Conservation (phyloP, 2,113 vertebrate genomes). For the Pelecanus crispus region DNA sequence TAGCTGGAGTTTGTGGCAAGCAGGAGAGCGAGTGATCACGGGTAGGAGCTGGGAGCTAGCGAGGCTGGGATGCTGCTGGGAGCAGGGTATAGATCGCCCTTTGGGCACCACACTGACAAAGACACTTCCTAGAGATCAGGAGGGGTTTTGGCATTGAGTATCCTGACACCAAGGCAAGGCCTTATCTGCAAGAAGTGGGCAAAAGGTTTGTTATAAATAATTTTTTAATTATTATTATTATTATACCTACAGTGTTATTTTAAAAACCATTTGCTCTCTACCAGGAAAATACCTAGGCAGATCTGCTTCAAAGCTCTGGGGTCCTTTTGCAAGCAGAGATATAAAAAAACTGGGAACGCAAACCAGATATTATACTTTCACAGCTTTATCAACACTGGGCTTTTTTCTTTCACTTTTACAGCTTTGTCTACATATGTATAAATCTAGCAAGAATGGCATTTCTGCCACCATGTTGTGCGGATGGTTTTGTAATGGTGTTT, state of each 20-base stretch:
- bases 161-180: neutral
- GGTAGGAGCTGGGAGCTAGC: neutral
- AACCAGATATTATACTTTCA: neutral
- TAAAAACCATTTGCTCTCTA: neutral
- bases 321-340: neutral
- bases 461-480: neutral
- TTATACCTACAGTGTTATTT: neutral
- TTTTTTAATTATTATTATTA: neutral
- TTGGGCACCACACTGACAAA: neutral
- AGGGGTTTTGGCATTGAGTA: neutral
- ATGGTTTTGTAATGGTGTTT: neutral
- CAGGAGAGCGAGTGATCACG: neutral
- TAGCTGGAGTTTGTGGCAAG: neutral
- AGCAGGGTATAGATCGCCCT: neutral
- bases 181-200: neutral
- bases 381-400: neutral
- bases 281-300: neutral
- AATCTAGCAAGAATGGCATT: neutral
- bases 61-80: neutral
- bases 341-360: neutral
- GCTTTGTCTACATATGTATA: neutral
- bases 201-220: neutral
- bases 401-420: neutral
- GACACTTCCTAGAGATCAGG: neutral
- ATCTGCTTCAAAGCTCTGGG: neutral